Conservation (phyloP, 2,888 invertebrate species). For the Cylloceria caligata region DNA sequence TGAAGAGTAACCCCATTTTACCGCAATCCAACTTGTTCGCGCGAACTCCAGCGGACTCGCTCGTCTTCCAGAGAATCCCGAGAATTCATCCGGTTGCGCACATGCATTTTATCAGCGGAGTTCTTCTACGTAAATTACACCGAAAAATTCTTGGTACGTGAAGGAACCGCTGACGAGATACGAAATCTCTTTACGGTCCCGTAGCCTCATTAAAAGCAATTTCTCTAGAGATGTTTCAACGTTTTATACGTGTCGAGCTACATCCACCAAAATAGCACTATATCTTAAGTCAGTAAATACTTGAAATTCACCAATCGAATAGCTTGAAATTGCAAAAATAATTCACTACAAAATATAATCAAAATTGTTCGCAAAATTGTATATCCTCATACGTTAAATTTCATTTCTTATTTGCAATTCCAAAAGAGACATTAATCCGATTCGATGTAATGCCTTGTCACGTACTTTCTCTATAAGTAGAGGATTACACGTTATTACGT, state of each 20-base stretch:
- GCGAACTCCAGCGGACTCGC: conserved; percentile 24
- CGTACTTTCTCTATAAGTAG: neutral
- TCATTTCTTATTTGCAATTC: neutral
- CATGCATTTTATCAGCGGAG: conserved; percentile 49
- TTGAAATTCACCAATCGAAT: neutral
- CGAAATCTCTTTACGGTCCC: neutral
- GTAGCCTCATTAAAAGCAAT: neutral
- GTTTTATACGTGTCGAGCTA: neutral
- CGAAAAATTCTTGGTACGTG: conserved; percentile 49
- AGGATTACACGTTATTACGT: conserved; percentile 19
- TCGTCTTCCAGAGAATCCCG: conserved; percentile 47
- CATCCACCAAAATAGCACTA: neutral
- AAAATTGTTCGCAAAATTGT: neutral
- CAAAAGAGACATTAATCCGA: neutral
- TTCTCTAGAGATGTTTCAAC: neutral
- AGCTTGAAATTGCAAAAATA: neutral
- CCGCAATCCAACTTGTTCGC: conserved; percentile 27
- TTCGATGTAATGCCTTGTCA: neutral
- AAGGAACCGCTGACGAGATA: neutral
- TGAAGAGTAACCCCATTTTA: conserved; percentile 60
- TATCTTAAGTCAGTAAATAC: neutral
- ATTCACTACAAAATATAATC: neutral
- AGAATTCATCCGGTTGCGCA: conserved; percentile 51
- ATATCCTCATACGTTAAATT: conserved; percentile 7
- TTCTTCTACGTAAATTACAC: conserved; percentile 52